Conservation (phyloP, 2,888 invertebrate genomes). For the Dryomyza anilis region DNA sequence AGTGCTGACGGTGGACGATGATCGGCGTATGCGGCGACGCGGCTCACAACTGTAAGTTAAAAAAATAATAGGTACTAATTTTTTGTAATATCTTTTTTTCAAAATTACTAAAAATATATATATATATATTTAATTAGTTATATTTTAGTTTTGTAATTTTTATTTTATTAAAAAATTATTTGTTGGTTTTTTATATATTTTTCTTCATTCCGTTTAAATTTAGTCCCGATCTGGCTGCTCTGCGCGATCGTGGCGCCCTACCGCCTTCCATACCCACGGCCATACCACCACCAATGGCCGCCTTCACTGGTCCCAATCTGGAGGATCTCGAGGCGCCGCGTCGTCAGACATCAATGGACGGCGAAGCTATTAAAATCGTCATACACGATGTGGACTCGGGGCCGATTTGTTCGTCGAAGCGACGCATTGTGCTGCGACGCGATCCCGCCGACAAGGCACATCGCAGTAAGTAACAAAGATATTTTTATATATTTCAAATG, state of each 20-base stretch:
- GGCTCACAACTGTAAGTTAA: slow-evolving; percentile 82
- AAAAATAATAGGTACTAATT: too few relatives aligned
- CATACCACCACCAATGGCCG: slow-evolving; percentile 59
- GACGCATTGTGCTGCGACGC: slow-evolving; percentile 74
- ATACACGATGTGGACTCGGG: slow-evolving; percentile 90
- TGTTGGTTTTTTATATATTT: background rate
- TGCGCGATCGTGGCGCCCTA: slow-evolving; percentile 66
- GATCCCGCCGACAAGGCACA: slow-evolving; percentile 85
- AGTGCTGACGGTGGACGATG: slow-evolving; percentile 72
- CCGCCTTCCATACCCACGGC: slow-evolving; percentile 57
- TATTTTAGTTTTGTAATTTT: too few relatives aligned
- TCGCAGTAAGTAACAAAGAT: slow-evolving; percentile 71
- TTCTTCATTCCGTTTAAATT: background rate
- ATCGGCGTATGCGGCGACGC: slow-evolving; percentile 74
- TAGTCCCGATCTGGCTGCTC: slow-evolving; percentile 77
- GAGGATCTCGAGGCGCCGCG: slow-evolving; percentile 69
- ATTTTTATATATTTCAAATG: background rate
- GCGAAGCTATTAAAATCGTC: slow-evolving; percentile 90
- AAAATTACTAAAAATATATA: too few relatives aligned
- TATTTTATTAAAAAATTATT: too few relatives aligned
- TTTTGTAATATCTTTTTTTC: too few relatives aligned
- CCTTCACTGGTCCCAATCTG: slow-evolving; percentile 64
- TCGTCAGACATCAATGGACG: slow-evolving; percentile 85
- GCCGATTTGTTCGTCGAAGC: slow-evolving; percentile 69
- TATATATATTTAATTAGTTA: too few relatives aligned